A percentile compares a stretch with the other conserved stretches of the same genome.
These are phyloP conservation scores for Chaetura pelagica DNA, from an alignment of 2,113 vertebrate genomes.

Conservation along the genomic window DNA sequence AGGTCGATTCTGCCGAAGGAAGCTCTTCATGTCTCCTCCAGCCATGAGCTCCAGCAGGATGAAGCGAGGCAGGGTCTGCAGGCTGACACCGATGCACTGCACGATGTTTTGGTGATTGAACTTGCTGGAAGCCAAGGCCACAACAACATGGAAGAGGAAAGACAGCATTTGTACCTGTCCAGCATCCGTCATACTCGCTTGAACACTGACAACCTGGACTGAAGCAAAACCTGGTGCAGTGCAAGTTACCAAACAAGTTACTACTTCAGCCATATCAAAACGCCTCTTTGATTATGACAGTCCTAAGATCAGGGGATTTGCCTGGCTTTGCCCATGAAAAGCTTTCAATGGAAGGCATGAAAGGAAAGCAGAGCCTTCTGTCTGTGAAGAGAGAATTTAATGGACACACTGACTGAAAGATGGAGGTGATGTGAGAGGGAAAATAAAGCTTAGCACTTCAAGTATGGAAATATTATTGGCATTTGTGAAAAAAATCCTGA, in stretches of 20 bases:
- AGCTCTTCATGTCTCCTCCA: conserved; percentile 93
- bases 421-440: background rate
- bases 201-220: background rate
- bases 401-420: background rate
- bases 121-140: conserved; percentile 76
- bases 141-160: background rate
- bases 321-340: background rate
- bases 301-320: background rate
- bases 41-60: conserved; percentile 95
- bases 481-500: background rate
- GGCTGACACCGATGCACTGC: conserved; percentile 88
- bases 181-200: background rate
- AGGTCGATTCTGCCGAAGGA: conserved; percentile 88
- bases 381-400: background rate
- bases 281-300: background rate
- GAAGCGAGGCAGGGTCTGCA: conserved; percentile 87
- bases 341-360: background rate
- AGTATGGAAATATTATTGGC: background rate
- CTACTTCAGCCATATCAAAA: background rate
- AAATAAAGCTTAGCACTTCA: background rate
- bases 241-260: background rate
- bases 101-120: conserved; percentile 92
- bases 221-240: background rate
- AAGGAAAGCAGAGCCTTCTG: background rate
- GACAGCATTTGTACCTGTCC: background rate